Percentiles rank a stretch among this genome's conserved stretches.
Evolutionary conservation across 2,888 invertebrate species (phyloP).

Genomic region (Amblyjoppa proteus): DNA sequence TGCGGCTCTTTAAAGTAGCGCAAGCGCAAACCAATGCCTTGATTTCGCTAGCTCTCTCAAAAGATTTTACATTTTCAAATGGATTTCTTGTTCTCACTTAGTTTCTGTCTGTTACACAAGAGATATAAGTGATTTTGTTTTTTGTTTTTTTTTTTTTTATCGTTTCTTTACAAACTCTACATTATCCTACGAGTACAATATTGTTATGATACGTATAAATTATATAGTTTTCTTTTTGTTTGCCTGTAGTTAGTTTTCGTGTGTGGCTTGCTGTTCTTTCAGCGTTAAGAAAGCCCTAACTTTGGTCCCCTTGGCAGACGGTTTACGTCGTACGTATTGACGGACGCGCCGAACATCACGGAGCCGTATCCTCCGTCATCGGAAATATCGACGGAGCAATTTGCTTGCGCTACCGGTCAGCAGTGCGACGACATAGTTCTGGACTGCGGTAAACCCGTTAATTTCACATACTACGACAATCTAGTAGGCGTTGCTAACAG

Average conservation of each 20-base stretch:
- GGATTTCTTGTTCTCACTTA: neutral
- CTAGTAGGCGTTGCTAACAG: constrained; percentile 94
- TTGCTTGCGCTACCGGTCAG: constrained; percentile 78
- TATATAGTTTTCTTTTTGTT: constrained; percentile 79
- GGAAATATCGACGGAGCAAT: constrained; percentile 72
- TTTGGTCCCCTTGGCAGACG: constrained; percentile 83
- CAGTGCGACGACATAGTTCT: constrained; percentile 88
- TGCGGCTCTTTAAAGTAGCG: neutral
- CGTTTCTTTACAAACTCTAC: neutral
- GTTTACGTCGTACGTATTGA: constrained; percentile 81
- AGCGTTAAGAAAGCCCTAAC: constrained; percentile 83
- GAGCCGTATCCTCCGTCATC: constrained; percentile 68
- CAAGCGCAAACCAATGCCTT: neutral
- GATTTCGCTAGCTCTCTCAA: neutral
- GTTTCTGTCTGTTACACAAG: neutral
- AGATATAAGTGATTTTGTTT: too few species aligned
- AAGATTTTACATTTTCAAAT: neutral
- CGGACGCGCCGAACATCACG: constrained; percentile 79
- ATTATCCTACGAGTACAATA: neutral
- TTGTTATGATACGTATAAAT: neutral
- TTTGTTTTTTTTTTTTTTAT: too few species aligned
- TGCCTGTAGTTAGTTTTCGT: constrained; percentile 84
- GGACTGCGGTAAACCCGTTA: constrained; percentile 94
- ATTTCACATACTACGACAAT: constrained; percentile 96
- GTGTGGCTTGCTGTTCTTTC: constrained; percentile 84